Percentiles rank a stretch among this genome's conserved stretches.
These are phyloP conservation scores for Vulpes vulpes DNA, from an alignment of 2,113 vertebrate species.

Conservation along the genomic window DNA sequence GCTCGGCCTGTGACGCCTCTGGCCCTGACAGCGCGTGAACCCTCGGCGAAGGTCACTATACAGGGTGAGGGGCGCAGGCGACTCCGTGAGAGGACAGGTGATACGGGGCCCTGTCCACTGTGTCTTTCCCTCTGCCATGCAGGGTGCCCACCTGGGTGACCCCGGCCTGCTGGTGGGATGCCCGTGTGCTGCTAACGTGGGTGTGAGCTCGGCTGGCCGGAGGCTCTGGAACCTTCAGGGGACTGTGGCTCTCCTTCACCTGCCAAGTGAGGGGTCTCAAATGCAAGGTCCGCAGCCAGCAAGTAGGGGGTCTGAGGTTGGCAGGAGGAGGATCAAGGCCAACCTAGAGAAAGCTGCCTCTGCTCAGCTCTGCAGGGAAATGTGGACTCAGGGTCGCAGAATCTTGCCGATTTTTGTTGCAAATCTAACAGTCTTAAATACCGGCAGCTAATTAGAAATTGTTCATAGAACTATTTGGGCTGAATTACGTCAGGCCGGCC, in stretches of 20 bases:
- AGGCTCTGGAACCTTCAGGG: neutral
- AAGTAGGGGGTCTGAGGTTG: neutral
- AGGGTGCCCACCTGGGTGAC: too few species aligned
- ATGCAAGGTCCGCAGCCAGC: neutral
- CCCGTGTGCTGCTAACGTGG: neutral
- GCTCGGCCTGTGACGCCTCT: too few species aligned
- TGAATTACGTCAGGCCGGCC: neutral
- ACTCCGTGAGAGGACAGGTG: too few species aligned
- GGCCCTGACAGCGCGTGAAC: too few species aligned
- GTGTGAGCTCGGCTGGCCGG: neutral
- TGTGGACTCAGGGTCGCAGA: neutral
- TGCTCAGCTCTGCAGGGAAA: neutral
- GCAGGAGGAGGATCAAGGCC: neutral
- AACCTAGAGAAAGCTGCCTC: neutral
- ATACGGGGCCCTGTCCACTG: too few species aligned
- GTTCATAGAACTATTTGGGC: neutral
- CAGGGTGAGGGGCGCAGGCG: too few species aligned
- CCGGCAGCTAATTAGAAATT: neutral
- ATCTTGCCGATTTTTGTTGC: neutral
- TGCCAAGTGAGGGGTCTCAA: constrained; percentile 46
- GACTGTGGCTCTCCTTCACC: neutral
- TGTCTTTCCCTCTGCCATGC: too few species aligned
- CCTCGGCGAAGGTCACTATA: too few species aligned
- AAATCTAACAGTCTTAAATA: neutral
- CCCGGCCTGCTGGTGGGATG: neutral